These are phyloP conservation scores for Lepeophtheirus nordmannii DNA, from an alignment of 2,888 invertebrate genomes.

Conservation along the genomic window DNA sequence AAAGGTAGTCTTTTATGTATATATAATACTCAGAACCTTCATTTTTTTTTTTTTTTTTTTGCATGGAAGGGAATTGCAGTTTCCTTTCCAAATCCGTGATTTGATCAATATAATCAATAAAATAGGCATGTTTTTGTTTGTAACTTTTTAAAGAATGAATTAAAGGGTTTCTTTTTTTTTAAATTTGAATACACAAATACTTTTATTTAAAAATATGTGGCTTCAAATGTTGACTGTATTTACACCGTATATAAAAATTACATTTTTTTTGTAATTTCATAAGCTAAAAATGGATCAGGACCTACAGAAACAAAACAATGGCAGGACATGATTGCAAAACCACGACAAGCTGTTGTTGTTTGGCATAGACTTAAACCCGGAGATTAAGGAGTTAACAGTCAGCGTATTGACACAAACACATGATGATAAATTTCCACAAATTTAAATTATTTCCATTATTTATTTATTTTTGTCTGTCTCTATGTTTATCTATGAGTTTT, in stretches of 20 bases:
- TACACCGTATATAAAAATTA: neutral
- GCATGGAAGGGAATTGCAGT: too few species aligned
- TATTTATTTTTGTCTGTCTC: too few species aligned
- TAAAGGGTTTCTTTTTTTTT: neutral
- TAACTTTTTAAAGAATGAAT: neutral
- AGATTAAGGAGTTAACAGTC: neutral
- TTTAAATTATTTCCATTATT: too few species aligned
- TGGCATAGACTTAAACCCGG: conserved; percentile 90
- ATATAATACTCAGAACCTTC: too few species aligned
- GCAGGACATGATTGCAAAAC: conserved; percentile 97
- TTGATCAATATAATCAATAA: neutral
- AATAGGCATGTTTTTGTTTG: neutral
- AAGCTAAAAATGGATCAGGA: conserved; percentile 82
- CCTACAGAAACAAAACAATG: conserved; percentile 92
- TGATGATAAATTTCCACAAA: too few species aligned
- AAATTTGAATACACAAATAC: neutral
- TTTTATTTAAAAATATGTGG: too few species aligned
- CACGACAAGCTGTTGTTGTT: conserved; percentile 82
- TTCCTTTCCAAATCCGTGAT: too few species aligned
- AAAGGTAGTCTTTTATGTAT: too few species aligned
- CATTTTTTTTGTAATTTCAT: conserved; percentile 32
- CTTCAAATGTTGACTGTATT: neutral
- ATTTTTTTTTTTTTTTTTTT: too few species aligned
- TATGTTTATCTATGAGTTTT: too few species aligned
- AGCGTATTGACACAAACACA: too few species aligned